Base-by-base conservation (phyloP, 2,888 invertebrate genomes). In the Clepsis dumicolana region DNA sequence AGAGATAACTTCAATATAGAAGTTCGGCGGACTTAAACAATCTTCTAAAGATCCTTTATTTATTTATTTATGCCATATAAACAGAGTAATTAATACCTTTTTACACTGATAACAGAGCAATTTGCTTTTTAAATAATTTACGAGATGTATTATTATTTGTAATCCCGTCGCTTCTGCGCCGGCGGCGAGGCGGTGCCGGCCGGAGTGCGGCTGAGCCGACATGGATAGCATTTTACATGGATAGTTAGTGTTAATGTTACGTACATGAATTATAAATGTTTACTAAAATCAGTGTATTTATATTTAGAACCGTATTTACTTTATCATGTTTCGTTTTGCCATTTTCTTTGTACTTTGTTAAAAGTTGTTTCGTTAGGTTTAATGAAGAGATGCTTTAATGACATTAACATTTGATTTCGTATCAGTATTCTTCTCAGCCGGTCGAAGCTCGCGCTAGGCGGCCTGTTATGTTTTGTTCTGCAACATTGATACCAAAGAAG, bases 401-500 rank as follows among this genome's bases (percentile, higher is more conserved):
- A 87, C 84, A 85, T 82, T 88, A 85, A 88, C 81, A 81, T 85
- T 89, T 87, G 79, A 78, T 84, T 88, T 81, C 82, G 70, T 80
- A 88, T 89, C 91, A 93, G 91, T 93, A 93, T 92, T 92, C 78
- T 87, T 74, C 72, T 75, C 76, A 76, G 77, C 80, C 78, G 82
- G 80, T 78, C 83, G 76, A 77, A 79, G 85, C 85, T 86, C 81
- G 84, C 81, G 74, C 77, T 77, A 80, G 80, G 87, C 80, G 80
- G 83, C 80, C 80, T 81, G 74, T 72, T 77, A 82, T 80, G 78
- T 84, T 86, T 83, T 85, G 82, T 87, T 89, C 85, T 88, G 83
- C 89, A 89, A 89, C 87, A 87, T 87, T 91, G 85, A 93, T 93
- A 93, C 93, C 93, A 93, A 93, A 93, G 93, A 93, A 88, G 87